Base-by-base conservation (phyloP, 2,888 invertebrate species). In the Tipula confusa region DNA sequence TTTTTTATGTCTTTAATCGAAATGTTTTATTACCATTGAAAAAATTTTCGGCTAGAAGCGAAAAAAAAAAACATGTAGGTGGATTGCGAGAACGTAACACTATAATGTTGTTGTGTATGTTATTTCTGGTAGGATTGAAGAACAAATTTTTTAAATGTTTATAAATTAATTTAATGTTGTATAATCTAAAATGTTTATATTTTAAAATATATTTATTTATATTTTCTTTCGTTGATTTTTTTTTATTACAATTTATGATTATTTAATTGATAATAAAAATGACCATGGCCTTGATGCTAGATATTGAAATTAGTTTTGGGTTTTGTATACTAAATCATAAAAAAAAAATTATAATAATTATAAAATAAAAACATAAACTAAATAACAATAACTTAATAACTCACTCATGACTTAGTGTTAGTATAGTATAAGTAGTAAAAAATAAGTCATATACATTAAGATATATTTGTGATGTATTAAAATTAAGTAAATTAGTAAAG, bases 1-100 rank as follows among this genome's bases (percentile, higher is more conserved):
- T 64, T 64, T 64, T 64, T 64, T 64, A 64, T 64, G 64, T 64
- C 64, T 64, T 64, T 24, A 64, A 64, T 64, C 64, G 64, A 64
- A 64, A 64, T 64, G 64, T 64, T 64, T 64, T 64, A 64, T 64
- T 64, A 24, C 64, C 64, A 9, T 64, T 64, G 24, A 64, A 64
- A 33, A 33, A 64, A 64, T 24, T 64, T 43, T 64, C 24, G 24
- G 24, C 64, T 13, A 38, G 3, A 18, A 64, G 7, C 9, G 24
- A 24, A 11, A 64, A 24, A 24, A 64, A 64, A 64, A 64, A 9
- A 15, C 5, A 15, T 43, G 64, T 64, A 64, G 64, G 64, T 24
- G 64, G 64, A 9, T 24, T 64, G 64, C 64, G 24, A 64, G 64
- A 18, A 64, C 64, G 64, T 64, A 64, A 64, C 64, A 64, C 64